Evolutionary conservation across 1,140 invertebrate species (phyloP), one percentile per base, ranked within the genome.

Genomic region (Lasaia peninsularis): DNA sequence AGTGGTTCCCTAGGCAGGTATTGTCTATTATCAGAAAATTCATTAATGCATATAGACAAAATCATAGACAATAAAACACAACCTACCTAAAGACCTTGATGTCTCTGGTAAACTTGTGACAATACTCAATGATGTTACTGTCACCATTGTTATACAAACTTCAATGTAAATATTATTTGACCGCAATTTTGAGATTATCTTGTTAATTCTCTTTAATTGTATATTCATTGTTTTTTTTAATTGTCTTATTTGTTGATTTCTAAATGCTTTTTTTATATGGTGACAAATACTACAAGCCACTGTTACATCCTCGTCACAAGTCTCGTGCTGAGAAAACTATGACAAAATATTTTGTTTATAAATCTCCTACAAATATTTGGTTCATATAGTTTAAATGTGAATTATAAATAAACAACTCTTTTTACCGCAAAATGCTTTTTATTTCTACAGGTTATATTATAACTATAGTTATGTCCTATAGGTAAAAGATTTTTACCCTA

Each of bases 351-450:
- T 71, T 73, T 71, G 75, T 75, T 78, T 83, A 69, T 80, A 78
- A 78, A 73, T 81, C 67, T 70, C 58, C 71, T 67, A 63, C 67
- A 71, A 75, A 74, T 75, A 62, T 79, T 78, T 80, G 77, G 74
- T 81, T 75, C 57, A 78, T 79, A 67, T 75, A 74, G 67, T 84
- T 69, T 77, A 70, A 78, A 81, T 86, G 73, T 83, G 76, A 80
- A 82, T 81, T 81, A 83, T 83, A 82, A 87, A 85, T 82, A 87
- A 85, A 86, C 78, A 78, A 81, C 79, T 74, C 81, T 83, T 86
- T 86, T 81, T 86, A 80, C 79, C 82, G 67, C 75, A 71, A 63
- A 16, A 34, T 58, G 51, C 20, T 24, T 24, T 56, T 58, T 33
- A 44, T 44, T 44, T 44, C 8, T 3, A n/a, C n/a, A n/a, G n/a